Conservation (phyloP, 1,140 invertebrate genomes). For the Neodiprion virginianus region DNA sequence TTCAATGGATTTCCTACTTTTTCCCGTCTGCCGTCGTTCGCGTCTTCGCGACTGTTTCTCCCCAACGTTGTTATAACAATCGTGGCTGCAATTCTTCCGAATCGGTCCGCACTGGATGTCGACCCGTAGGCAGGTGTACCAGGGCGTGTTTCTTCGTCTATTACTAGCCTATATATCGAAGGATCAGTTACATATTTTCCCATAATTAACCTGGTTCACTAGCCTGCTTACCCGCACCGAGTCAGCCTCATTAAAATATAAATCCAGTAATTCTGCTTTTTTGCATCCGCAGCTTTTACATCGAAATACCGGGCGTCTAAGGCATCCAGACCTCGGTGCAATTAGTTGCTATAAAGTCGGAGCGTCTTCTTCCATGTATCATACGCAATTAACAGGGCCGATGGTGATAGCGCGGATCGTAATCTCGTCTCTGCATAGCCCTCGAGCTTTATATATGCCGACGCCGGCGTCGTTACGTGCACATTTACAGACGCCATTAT, state of each 20-base stretch:
- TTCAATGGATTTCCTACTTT: no score
- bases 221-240: not conserved
- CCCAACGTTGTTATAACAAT: no score
- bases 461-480: not conserved
- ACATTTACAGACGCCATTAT: no score
- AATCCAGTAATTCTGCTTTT: not conserved
- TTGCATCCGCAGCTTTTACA: no score
- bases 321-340: not conserved
- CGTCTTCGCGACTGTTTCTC: no score
- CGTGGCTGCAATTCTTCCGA: no score
- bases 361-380: slow-evolving; percentile 1
- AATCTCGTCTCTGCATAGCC: not conserved
- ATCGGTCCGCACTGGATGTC: no score
- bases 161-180: no score
- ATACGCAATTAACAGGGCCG: slow-evolving; percentile 4
- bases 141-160: no score
- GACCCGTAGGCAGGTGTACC: no score
- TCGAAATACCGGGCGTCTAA: no score
- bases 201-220: slow-evolving; percentile 5
- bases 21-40: no score
- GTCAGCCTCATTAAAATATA: not conserved
- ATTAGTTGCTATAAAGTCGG: slow-evolving; percentile 1
- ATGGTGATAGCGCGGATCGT: slow-evolving; percentile 4
- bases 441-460: not conserved
- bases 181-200: not conserved